Evolutionary conservation across 2,113 vertebrate species (phyloP).

Genomic region (Gallinago jamesoni): DNA sequence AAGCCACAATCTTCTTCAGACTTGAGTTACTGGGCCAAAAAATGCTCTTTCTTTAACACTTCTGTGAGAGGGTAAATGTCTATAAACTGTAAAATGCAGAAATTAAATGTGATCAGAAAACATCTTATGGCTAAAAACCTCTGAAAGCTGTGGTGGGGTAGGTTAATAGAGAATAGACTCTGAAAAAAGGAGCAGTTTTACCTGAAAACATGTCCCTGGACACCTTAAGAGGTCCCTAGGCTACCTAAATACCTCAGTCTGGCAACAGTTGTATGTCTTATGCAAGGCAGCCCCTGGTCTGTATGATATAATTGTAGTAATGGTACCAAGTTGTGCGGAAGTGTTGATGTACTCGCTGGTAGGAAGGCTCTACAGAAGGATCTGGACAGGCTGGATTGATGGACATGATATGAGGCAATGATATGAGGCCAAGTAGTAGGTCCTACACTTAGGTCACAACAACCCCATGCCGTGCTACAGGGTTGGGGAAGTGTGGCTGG

Average conservation of each 20-base stretch:
- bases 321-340: not conserved
- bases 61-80: not conserved
- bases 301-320: not conserved
- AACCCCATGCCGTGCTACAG: not conserved
- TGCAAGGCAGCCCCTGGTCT: not conserved
- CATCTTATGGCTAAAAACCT: not conserved
- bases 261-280: fast-evolving
- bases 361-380: not conserved
- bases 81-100: not conserved
- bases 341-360: not conserved
- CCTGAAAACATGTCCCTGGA: not conserved
- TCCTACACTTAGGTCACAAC: not conserved
- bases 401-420: too few relatives aligned
- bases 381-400: not conserved
- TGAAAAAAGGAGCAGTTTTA: not conserved
- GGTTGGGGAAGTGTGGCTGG: not conserved
- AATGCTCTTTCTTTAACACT: not conserved
- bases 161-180: not conserved
- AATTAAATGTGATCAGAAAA: not conserved
- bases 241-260: not conserved
- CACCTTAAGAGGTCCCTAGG: not conserved
- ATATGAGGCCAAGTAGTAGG: not conserved
- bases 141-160: not conserved
- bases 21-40: not conserved
- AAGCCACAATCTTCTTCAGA: not conserved